A percentile compares a stretch with the other conserved stretches of the same genome.
Evolutionary conservation across 2,888 invertebrate species (phyloP).

Genomic region (Crematogaster levior): DNA sequence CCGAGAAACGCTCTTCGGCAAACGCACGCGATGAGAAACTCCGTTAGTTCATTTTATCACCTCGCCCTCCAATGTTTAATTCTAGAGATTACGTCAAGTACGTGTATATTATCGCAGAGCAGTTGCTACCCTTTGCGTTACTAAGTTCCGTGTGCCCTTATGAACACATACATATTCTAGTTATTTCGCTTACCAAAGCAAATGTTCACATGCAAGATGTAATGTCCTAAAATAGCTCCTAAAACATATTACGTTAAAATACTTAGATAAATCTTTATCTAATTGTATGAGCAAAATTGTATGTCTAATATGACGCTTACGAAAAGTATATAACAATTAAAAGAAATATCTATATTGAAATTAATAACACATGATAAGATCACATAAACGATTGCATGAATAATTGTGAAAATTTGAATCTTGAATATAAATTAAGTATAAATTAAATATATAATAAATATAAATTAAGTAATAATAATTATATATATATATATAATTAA

Average conservation of each 20-base stretch:
- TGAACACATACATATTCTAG: constrained; percentile 24
- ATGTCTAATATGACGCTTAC: neutral
- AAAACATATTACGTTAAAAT: constrained; percentile 18
- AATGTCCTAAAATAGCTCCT: neutral
- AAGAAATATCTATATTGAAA: neutral
- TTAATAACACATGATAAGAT: too few relatives aligned
- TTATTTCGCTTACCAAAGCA: neutral
- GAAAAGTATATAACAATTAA: neutral
- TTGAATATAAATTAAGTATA: constrained; percentile 9
- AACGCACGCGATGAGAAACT: constrained; percentile 38
- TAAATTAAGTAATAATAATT: too few relatives aligned
- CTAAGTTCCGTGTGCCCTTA: constrained; percentile 44
- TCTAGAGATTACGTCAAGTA: constrained; percentile 35
- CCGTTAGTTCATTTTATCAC: constrained; percentile 45
- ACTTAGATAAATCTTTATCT: neutral
- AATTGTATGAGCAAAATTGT: neutral
- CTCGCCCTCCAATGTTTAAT: constrained; percentile 36
- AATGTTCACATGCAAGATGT: constrained; percentile 24
- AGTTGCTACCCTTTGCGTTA: constrained; percentile 30
- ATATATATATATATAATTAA: too few relatives aligned
- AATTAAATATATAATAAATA: too few relatives aligned
- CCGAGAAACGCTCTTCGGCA: neutral
- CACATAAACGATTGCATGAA: neutral
- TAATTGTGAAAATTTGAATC: neutral
- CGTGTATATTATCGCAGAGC: constrained; percentile 31